Base-by-base conservation (phyloP, 2,797 vertebrate genomes). In the Gephyroberyx darwinii region DNA sequence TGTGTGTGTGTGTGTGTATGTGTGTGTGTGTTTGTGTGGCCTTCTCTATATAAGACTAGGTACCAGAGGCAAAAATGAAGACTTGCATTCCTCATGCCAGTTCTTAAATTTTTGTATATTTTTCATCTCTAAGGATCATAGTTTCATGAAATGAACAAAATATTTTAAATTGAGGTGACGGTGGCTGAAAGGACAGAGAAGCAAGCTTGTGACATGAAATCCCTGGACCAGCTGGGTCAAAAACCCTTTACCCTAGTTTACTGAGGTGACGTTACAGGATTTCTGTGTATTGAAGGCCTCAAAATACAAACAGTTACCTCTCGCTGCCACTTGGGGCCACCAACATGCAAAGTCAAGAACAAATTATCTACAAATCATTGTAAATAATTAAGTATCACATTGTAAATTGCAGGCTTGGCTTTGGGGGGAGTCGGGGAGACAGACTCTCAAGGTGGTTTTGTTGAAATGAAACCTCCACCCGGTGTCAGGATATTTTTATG, bases 401-500 rank as follows among this genome's bases (percentile, higher is more conserved):
- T 35, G 33, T 35, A 35, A 35, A 35, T 35, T 4, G 26, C 33
- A 35, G 33, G 5, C 33, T 7, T 35, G 8, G 33, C 6, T 35
- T 8, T 35, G 17, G 1, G 26, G 26, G 26, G 26, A 26, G 26
- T 26, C 26, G 26, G 26, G 26, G 31, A 48, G 35, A 63, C 59
- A 1, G 5, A 35, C 22, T 22, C 16, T 63, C 53, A 22, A 56
- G 26, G 43, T 51, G 33, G 31, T 77, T 66, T 71, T 22, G 39
- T 54, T 72, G 41, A 84, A 77, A 69, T 71, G 72, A 81, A 85
- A 70, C 51, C 69, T 63, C 41, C 56, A 51, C 59, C 26, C 48
- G 47, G 52, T 51, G 58, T 74, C 77, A 71, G 73, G 84, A 71
- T 60, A 69, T 74, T 78, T 80, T 47, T 74, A 74, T 74, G 47